phyloP scores from a whole-genome alignment of 2,888 invertebrate species.

The Bhutanitis thaidina region DNA sequence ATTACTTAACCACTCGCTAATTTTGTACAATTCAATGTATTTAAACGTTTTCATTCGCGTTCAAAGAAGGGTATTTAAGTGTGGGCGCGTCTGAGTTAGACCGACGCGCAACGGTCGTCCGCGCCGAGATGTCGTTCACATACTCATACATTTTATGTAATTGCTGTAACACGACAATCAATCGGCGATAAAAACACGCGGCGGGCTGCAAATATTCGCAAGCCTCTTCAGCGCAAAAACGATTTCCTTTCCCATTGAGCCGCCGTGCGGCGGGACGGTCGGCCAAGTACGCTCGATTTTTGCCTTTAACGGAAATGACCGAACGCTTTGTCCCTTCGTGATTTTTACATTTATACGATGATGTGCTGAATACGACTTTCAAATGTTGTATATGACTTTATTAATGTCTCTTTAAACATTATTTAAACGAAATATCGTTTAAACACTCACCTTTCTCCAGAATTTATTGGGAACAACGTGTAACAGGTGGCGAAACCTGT shows the following conservation, averaged over 20 bases:
- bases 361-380: no score
- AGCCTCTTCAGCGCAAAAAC: conserved; percentile 26
- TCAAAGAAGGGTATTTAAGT: neutral
- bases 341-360: no score
- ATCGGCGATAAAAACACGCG: conserved; percentile 17
- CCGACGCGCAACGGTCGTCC: conserved; percentile 20
- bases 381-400: no score
- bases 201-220: conserved; percentile 19
- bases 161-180: conserved; percentile 27
- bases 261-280: conserved; percentile 5
- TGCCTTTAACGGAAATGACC: conserved; percentile 1
- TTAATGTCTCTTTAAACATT: no score
- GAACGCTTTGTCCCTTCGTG: neutral
- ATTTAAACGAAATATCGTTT: no score
- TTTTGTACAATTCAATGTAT: no score
- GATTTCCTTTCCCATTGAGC: conserved; percentile 33
- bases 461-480: no score
- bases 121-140: conserved; percentile 23
- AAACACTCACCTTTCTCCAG: no score
- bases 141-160: conserved; percentile 28
- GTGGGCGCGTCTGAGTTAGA: neutral
- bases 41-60: no score
- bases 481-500: no score
- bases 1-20: no score
- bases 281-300: conserved; percentile 5